Conservation (phyloP, 2,888 invertebrate genomes). For the Meghimatium bilineatum region DNA sequence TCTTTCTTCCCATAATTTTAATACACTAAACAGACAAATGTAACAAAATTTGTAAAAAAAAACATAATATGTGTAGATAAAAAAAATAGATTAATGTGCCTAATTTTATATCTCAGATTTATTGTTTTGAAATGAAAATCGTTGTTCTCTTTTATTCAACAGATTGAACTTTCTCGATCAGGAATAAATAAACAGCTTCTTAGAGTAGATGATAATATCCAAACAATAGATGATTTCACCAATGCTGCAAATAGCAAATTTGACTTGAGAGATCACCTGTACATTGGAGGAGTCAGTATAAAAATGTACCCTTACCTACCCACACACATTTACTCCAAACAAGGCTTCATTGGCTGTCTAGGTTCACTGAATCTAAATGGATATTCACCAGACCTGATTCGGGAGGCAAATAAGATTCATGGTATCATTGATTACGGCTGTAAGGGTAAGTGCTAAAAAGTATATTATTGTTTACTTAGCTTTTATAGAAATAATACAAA, state of each 20-base stretch:
- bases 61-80: no score
- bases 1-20: no score
- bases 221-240: conserved; percentile 67
- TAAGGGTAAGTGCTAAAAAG: conserved; percentile 82
- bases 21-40: no score
- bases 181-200: conserved; percentile 91
- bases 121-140: not conserved
- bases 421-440: conserved; percentile 89
- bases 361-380: conserved; percentile 94
- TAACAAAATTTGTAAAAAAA: no score
- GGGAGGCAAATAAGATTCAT: conserved; percentile 59
- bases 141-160: not conserved
- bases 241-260: conserved; percentile 80
- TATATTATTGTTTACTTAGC: not conserved
- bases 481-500: not conserved
- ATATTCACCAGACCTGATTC: conserved; percentile 78
- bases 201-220: conserved; percentile 86
- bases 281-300: conserved; percentile 82
- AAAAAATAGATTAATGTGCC: no score
- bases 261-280: conserved; percentile 92
- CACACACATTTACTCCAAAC: conserved; percentile 86
- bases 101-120: not conserved
- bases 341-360: conserved; percentile 95
- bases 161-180: conserved; percentile 86
- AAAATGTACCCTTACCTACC: conserved; percentile 89